A percentile compares a stretch with the other conserved stretches of the same genome.
phyloP scores from a whole-genome alignment of 2,797 vertebrate species.

The Hypotaenidia philippensis region DNA sequence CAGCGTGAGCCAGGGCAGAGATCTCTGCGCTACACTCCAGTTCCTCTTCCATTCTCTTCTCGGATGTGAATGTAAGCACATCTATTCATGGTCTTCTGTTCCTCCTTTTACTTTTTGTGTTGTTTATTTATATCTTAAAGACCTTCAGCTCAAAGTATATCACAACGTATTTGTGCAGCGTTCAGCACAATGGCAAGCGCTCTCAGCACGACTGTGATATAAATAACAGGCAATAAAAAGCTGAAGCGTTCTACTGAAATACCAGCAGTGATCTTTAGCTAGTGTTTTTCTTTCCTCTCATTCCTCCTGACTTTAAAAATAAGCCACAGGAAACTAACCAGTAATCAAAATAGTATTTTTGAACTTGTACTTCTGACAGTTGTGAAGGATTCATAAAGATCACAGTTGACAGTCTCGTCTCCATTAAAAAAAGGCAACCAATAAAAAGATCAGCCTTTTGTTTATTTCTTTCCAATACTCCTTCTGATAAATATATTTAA shows the following conservation, averaged over 20 bases:
- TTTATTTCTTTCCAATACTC: background rate
- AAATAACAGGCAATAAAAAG: constrained; percentile 51
- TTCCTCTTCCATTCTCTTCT: background rate
- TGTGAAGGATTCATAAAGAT: background rate
- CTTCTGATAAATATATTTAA: constrained; percentile 40
- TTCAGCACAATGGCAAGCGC: constrained; percentile 31
- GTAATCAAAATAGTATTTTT: background rate
- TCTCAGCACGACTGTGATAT: constrained; percentile 24
- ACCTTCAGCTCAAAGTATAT: background rate
- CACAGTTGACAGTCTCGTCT: background rate
- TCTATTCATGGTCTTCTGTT: background rate
- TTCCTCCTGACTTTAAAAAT: constrained; percentile 28
- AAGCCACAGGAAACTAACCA: background rate
- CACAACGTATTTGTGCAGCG: background rate
- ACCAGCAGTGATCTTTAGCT: constrained; percentile 28
- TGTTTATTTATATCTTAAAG: constrained; percentile 41
- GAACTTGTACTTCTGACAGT: background rate
- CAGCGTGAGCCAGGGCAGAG: background rate
- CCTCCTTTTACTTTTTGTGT: background rate
- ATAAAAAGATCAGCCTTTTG: background rate
- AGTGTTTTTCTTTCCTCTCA: background rate
- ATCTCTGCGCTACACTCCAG: background rate
- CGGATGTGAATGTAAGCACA: background rate
- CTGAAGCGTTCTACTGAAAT: constrained; percentile 19
- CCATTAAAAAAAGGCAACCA: background rate